Percentiles rank a stretch among this genome's conserved stretches.
These are phyloP conservation scores for Nowickia ferox DNA, from an alignment of 2,888 invertebrate genomes.

Conservation along the genomic window DNA sequence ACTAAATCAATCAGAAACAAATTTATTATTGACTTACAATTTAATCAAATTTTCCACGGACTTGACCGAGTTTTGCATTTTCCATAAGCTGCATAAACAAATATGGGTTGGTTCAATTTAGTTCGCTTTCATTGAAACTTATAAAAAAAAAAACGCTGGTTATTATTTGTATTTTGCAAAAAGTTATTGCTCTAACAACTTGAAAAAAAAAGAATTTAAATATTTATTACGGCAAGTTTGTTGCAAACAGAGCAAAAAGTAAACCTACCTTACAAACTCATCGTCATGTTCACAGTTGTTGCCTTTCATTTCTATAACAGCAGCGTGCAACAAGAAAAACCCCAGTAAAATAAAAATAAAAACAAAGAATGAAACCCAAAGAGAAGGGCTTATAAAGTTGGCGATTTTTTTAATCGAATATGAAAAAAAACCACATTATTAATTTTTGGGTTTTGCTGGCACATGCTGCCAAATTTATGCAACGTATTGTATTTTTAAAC, in stretches of 20 bases:
- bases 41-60: conserved; percentile 41
- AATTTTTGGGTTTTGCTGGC: conserved; percentile 16
- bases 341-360: background rate
- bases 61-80: conserved; percentile 56
- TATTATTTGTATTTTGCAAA: conserved; percentile 18
- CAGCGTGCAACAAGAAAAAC: conserved; percentile 28
- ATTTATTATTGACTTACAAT: conserved; percentile 32
- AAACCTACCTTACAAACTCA: conserved; percentile 37
- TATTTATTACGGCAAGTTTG: conserved; percentile 51
- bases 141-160: conserved; percentile 1
- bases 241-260: conserved; percentile 41
- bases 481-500: conserved; percentile 2
- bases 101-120: conserved; percentile 40
- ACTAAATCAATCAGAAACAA: conserved; percentile 6
- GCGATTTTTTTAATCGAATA: conserved; percentile 35
- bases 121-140: conserved; percentile 39
- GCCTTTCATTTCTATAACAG: conserved; percentile 41
- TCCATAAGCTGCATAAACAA: conserved; percentile 4
- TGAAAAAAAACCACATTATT: conserved; percentile 17
- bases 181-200: conserved; percentile 42
- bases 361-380: conserved; percentile 3
- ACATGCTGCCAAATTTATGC: conserved; percentile 55
- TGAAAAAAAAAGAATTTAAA: conserved; percentile 58
- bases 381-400: conserved; percentile 36
- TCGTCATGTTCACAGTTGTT: conserved; percentile 22